Percentiles rank a stretch among this genome's conserved stretches.
These are phyloP conservation scores for Chrysolina americana DNA, from an alignment of 2,888 invertebrate genomes.

Conservation along the genomic window DNA sequence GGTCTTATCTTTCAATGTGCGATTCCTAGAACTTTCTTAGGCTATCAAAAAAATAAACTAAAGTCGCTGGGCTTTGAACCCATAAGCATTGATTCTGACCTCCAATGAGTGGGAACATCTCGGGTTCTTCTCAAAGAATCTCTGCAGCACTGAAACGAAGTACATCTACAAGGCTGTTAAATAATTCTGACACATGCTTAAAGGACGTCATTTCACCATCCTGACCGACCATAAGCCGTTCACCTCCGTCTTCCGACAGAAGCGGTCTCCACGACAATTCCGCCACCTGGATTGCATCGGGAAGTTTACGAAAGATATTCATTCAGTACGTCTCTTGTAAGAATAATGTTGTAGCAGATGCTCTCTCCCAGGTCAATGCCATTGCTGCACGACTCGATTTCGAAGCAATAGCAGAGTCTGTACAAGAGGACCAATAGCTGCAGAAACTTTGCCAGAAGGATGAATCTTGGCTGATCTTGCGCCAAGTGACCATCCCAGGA, in stretches of 20 bases:
- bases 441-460: not conserved
- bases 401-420: not conserved
- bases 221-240: not conserved
- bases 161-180: conserved; percentile 51
- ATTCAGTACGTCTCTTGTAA: not conserved
- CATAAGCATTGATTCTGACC: too few relatives aligned
- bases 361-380: not conserved
- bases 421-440: not conserved
- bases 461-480: not conserved
- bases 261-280: not conserved
- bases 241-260: not conserved
- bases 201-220: not conserved
- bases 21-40: too few relatives aligned
- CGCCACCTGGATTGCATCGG: too few relatives aligned
- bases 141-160: not conserved
- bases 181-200: not conserved
- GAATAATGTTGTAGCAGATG: conserved; percentile 49
- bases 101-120: too few relatives aligned
- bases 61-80: too few relatives aligned
- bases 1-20: too few relatives aligned
- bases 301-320: not conserved
- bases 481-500: not conserved
- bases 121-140: too few relatives aligned
- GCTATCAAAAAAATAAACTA: too few relatives aligned
- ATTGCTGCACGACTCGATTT: not conserved